These are phyloP conservation scores for Stegostoma tigrinum DNA, from an alignment of 2,113 vertebrate species.

Conservation along the genomic window DNA sequence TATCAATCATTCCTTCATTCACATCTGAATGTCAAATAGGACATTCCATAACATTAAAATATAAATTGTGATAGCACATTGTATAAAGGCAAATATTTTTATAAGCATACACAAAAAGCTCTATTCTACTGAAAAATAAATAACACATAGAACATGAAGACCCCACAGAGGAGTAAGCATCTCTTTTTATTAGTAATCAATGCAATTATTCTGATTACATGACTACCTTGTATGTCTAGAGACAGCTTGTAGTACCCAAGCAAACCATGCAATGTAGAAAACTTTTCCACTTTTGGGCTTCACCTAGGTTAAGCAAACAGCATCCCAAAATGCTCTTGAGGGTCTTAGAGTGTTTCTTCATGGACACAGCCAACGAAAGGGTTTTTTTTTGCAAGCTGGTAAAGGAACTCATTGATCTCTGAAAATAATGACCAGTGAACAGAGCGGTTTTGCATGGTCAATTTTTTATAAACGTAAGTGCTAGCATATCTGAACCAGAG, in stretches of 20 bases:
- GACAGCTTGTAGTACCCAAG: constrained; percentile 48
- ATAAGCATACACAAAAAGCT: background rate
- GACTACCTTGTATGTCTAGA: constrained; percentile 3
- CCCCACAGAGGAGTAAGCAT: background rate
- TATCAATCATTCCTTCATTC: background rate
- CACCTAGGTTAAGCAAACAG: constrained; percentile 46
- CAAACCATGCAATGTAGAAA: constrained; percentile 42
- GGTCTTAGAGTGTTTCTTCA: constrained; percentile 44
- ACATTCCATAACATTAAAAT: background rate
- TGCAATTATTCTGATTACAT: constrained; percentile 44
- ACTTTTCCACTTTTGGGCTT: constrained; percentile 45
- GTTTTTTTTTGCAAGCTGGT: constrained; percentile 42
- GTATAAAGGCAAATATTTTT: background rate
- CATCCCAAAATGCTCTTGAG: constrained; percentile 43
- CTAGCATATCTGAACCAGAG: constrained; percentile 43
- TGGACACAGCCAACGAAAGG: constrained; percentile 45
- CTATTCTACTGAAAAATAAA: background rate
- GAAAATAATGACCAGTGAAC: constrained; percentile 46
- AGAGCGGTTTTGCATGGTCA: constrained; percentile 46
- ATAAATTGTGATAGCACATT: constrained; percentile 9
- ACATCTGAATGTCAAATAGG: background rate
- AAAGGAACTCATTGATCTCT: constrained; percentile 44
- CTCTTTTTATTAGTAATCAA: background rate
- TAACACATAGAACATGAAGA: background rate
- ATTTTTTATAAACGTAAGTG: constrained; percentile 44